These are phyloP conservation scores for Petrocephalus zakoni DNA, from an alignment of 2,113 vertebrate genomes.

Conservation along the genomic window DNA sequence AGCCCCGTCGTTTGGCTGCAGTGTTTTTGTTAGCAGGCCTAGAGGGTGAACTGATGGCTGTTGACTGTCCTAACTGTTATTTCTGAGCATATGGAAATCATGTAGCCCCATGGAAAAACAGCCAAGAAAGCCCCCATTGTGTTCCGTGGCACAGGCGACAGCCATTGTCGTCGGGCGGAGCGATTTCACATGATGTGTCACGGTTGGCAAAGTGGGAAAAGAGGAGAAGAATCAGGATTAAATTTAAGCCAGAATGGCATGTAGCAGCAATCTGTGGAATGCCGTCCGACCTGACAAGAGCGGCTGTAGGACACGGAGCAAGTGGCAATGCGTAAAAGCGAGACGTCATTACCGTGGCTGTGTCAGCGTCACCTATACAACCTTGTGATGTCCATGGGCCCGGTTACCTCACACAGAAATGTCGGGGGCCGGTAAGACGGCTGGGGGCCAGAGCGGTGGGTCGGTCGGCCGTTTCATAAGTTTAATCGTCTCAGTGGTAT, in stretches of 20 bases:
- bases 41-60: not conserved
- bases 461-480: not conserved
- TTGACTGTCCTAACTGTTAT: conserved; percentile 19
- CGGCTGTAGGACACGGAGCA: not conserved
- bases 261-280: not conserved
- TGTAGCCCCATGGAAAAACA: conserved; percentile 52
- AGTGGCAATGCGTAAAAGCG: not conserved
- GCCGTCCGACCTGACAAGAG: not conserved
- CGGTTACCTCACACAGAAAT: not conserved
- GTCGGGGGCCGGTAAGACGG: not conserved
- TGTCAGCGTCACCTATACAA: not conserved
- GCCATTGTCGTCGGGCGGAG: not conserved
- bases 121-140: conserved; percentile 63
- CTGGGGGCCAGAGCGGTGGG: not conserved
- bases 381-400: not conserved
- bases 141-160: conserved; percentile 16
- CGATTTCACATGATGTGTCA: not conserved
- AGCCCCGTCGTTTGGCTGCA: not conserved
- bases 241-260: not conserved
- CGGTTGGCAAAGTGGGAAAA: not conserved
- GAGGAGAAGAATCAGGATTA: not conserved
- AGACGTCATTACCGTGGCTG: not conserved
- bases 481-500: not conserved
- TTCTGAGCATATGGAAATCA: conserved; percentile 43
- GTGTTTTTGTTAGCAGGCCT: not conserved